These are phyloP conservation scores for Callyntrura sp. DNA, from an alignment of 2,888 invertebrate species.

Conservation along the genomic window DNA sequence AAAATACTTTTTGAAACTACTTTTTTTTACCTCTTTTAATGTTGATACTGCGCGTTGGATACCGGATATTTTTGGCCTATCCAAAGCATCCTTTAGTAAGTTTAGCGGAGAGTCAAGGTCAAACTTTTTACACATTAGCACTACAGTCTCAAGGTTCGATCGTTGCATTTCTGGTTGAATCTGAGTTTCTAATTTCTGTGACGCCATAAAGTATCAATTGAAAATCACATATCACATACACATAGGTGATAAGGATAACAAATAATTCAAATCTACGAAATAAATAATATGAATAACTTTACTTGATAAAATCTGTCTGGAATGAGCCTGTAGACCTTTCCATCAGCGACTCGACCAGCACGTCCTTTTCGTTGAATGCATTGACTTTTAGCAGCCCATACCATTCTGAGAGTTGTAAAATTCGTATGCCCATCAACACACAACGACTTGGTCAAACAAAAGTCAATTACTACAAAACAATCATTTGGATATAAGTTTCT, in stretches of 20 bases:
- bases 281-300: slow-evolving; percentile 39
- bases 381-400: slow-evolving; percentile 96
- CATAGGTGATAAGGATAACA: no score
- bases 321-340: slow-evolving; percentile 92
- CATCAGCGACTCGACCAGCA: slow-evolving; percentile 91
- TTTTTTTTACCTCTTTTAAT: slow-evolving; percentile 92
- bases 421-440: slow-evolving; percentile 91
- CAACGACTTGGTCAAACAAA: slow-evolving; percentile 94
- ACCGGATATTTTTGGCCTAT: slow-evolving; percentile 94
- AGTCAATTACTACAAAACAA: slow-evolving; percentile 92
- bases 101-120: slow-evolving; percentile 93
- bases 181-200: slow-evolving; percentile 85
- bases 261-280: no score
- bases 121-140: slow-evolving; percentile 93
- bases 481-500: slow-evolving; percentile 1
- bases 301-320: slow-evolving; percentile 87
- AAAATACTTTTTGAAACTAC: no score
- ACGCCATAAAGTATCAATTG: no score
- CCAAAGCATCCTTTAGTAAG: slow-evolving; percentile 93
- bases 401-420: slow-evolving; percentile 91
- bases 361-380: slow-evolving; percentile 96
- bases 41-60: slow-evolving; percentile 92
- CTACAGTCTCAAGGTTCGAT: slow-evolving; percentile 92
- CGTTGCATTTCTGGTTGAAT: slow-evolving; percentile 91
- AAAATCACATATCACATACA: no score